phyloP scores from a whole-genome alignment of 2,797 vertebrate genomes.

The Siniperca obscura region DNA sequence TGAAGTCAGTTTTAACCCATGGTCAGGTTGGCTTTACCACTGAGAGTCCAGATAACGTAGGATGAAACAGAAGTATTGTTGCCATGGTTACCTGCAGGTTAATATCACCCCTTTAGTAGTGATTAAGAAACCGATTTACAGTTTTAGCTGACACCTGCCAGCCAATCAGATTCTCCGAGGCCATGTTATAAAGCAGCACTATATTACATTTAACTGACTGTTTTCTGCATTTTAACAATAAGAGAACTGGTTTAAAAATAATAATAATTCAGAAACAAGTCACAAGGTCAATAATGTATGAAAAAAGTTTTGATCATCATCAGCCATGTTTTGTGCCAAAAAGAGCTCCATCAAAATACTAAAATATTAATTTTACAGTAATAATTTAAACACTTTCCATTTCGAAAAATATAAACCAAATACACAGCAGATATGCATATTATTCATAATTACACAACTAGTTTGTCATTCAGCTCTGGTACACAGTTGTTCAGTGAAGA shows the following conservation, averaged over 20 bases:
- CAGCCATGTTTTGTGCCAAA: not conserved
- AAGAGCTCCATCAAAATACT: not conserved
- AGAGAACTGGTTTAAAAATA: not conserved
- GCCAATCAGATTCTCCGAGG: not conserved
- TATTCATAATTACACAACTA: conserved; percentile 60
- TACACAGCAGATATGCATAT: conserved; percentile 34
- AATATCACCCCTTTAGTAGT: not conserved
- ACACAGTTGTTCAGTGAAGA: conserved; percentile 50
- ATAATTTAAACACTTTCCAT: conserved; percentile 1
- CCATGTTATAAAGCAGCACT: not conserved
- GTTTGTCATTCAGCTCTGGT: conserved; percentile 56
- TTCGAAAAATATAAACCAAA: not conserved
- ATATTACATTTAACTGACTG: not conserved
- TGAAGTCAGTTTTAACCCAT: not conserved
- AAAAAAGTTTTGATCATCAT: not conserved
- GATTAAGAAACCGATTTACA: not conserved
- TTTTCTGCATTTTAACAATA: not conserved
- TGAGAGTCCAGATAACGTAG: not conserved
- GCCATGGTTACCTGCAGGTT: conserved; percentile 13
- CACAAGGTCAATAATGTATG: not conserved
- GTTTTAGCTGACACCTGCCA: not conserved
- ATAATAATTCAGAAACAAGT: not conserved
- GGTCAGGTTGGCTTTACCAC: not conserved
- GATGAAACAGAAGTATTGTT: not conserved
- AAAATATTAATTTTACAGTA: not conserved